Percentiles rank a stretch among this genome's conserved stretches.
Evolutionary conservation across 2,797 vertebrate genomes (phyloP).

Genomic region (Pteronotus mesoamericanus): DNA sequence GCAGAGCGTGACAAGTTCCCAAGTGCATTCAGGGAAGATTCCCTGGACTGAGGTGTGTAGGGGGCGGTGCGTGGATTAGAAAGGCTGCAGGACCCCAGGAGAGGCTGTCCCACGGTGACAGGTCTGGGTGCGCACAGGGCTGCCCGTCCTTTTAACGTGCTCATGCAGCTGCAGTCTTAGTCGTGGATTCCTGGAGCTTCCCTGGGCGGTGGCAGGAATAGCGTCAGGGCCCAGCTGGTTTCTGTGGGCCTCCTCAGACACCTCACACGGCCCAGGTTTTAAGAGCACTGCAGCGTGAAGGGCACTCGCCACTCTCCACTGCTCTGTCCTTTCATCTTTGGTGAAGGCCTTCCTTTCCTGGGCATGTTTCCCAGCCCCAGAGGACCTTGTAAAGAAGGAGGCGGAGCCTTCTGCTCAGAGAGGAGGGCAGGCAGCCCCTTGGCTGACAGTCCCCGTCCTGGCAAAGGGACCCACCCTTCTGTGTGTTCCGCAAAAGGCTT

Average conservation of each 20-base stretch:
- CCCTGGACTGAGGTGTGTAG: background rate
- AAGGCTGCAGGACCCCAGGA: background rate
- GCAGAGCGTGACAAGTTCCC: background rate
- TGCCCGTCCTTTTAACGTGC: background rate
- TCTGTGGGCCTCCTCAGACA: background rate
- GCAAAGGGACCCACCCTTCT: no score
- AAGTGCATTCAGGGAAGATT: background rate
- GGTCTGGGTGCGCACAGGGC: background rate
- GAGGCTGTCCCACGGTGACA: background rate
- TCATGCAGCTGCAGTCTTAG: background rate
- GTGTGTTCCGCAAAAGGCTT: background rate
- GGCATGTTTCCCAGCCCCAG: background rate
- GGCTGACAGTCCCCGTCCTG: background rate
- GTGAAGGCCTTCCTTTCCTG: background rate
- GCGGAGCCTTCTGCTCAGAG: background rate
- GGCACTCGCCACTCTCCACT: rapidly evolving
- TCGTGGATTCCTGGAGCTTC: background rate
- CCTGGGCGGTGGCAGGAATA: background rate
- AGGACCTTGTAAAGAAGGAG: background rate
- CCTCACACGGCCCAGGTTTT: background rate
- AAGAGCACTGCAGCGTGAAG: rapidly evolving
- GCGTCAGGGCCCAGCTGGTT: background rate
- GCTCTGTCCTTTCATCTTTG: background rate
- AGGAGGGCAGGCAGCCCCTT: background rate
- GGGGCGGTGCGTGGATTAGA: background rate